Percentiles rank a stretch among this genome's conserved stretches.
These are phyloP conservation scores for Nothoprocta perdicaria DNA, from an alignment of 2,113 vertebrate genomes.

Conservation along the genomic window DNA sequence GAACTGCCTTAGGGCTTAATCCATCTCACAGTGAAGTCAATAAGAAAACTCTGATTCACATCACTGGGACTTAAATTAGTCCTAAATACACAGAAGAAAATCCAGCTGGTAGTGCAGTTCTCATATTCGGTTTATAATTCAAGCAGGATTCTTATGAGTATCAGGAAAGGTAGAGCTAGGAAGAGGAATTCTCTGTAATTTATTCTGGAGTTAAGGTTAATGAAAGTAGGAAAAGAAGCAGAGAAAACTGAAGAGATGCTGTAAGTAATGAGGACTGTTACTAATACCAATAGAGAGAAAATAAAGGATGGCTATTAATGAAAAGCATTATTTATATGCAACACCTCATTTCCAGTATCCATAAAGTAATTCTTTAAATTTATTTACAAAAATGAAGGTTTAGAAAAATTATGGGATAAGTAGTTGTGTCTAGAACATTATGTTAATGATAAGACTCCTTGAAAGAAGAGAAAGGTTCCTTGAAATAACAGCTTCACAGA, in stretches of 20 bases:
- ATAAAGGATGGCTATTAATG: not conserved
- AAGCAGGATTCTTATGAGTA: not conserved
- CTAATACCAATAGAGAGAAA: not conserved
- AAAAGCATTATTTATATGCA: not conserved
- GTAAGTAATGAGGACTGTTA: not conserved
- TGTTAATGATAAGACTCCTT: not conserved
- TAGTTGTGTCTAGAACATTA: not conserved
- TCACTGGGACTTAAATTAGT: not conserved
- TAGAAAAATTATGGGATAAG: not conserved
- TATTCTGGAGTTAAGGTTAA: not conserved
- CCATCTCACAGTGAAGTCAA: not conserved
- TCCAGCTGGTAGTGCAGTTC: not conserved
- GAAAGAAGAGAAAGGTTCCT: not conserved
- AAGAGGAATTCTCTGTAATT: not conserved
- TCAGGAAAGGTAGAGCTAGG: not conserved
- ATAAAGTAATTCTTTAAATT: not conserved
- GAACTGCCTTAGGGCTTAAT: not conserved
- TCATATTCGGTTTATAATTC: not conserved
- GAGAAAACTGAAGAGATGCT: not conserved
- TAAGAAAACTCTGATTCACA: not conserved
- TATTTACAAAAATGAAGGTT: not conserved
- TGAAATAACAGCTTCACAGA: not conserved
- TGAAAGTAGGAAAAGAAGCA: not conserved
- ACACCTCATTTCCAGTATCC: not conserved
- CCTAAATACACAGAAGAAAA: not conserved